These are phyloP conservation scores for Drosophila elegans DNA, from an alignment of 1,140 invertebrate genomes.

Conservation along the genomic window DNA sequence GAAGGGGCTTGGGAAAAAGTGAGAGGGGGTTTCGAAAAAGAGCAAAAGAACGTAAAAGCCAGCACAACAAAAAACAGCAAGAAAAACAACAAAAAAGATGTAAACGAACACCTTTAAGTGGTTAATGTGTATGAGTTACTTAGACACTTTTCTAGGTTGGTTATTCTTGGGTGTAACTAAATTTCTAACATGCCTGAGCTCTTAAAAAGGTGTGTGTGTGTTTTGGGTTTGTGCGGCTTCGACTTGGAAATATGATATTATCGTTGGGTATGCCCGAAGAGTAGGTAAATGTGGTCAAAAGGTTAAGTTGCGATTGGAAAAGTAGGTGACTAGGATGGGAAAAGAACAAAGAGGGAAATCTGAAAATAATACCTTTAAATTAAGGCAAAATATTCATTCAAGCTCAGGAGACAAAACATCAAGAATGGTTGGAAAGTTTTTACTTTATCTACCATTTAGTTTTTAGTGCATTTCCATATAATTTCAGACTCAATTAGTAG, in stretches of 20 bases:
- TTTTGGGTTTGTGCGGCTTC: slow-evolving; percentile 28
- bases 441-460: background rate
- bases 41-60: slow-evolving; percentile 20
- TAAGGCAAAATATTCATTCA: background rate
- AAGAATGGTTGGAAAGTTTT: background rate
- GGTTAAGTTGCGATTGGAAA: slow-evolving; percentile 65
- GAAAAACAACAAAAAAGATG: slow-evolving; percentile 56
- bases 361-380: background rate
- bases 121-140: slow-evolving; percentile 67
- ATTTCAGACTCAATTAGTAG: background rate
- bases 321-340: slow-evolving; percentile 17
- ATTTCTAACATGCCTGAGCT: slow-evolving; percentile 31
- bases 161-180: slow-evolving; percentile 42
- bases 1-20: slow-evolving; percentile 1
- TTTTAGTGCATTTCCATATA: background rate
- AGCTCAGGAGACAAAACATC: background rate
- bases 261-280: slow-evolving; percentile 6
- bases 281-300: slow-evolving; percentile 53
- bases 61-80: slow-evolving; percentile 33
- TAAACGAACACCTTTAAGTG: slow-evolving; percentile 74
- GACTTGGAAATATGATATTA: slow-evolving; percentile 49
- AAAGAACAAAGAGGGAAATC: background rate
- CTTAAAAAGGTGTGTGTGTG: slow-evolving; percentile 5
- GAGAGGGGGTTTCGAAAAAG: background rate
- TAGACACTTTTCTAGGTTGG: slow-evolving; percentile 43